A percentile compares a stretch with the other conserved stretches of the same genome.
Evolutionary conservation across 1,140 invertebrate species (phyloP).

Genomic region (Aphaenogaster rudis): DNA sequence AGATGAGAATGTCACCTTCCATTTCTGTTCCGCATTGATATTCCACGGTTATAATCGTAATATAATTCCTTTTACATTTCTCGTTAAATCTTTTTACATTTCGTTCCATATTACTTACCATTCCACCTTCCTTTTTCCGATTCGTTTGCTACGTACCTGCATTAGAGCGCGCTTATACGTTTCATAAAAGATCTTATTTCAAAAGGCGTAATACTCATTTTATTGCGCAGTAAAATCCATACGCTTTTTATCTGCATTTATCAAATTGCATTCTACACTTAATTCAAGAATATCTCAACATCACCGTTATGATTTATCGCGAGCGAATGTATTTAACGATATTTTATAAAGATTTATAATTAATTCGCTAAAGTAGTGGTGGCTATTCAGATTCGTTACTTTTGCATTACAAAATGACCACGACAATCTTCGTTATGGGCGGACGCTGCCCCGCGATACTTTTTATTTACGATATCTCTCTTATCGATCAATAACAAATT

Average conservation of each 20-base stretch:
- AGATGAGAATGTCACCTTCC: slow-evolving; percentile 35
- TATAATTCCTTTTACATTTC: slow-evolving; percentile 67
- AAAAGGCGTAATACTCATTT: slow-evolving; percentile 49
- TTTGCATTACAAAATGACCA: not conserved
- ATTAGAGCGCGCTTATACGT: slow-evolving; percentile 51
- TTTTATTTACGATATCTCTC: slow-evolving; percentile 39
- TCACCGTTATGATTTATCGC: slow-evolving; percentile 12
- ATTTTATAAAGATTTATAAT: not conserved
- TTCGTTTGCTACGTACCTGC: slow-evolving; percentile 65
- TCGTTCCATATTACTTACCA: slow-evolving; percentile 62
- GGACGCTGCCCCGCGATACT: slow-evolving; percentile 1
- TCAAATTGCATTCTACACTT: slow-evolving; percentile 48
- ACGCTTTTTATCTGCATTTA: slow-evolving; percentile 36
- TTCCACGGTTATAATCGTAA: slow-evolving; percentile 55
- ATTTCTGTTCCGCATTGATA: slow-evolving; percentile 43
- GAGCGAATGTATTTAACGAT: not conserved
- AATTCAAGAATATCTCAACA: slow-evolving; percentile 22
- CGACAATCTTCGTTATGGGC: not conserved
- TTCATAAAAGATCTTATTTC: slow-evolving; percentile 47
- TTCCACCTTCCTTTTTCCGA: slow-evolving; percentile 51
- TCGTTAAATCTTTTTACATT: slow-evolving; percentile 79
- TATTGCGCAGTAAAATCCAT: slow-evolving; percentile 48
- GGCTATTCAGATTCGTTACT: not conserved
- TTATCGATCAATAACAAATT: slow-evolving; percentile 63
- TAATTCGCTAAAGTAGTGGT: not conserved